Conservation (phyloP, 2,113 vertebrate species). For the Stomatorhinus ivindoensis region DNA sequence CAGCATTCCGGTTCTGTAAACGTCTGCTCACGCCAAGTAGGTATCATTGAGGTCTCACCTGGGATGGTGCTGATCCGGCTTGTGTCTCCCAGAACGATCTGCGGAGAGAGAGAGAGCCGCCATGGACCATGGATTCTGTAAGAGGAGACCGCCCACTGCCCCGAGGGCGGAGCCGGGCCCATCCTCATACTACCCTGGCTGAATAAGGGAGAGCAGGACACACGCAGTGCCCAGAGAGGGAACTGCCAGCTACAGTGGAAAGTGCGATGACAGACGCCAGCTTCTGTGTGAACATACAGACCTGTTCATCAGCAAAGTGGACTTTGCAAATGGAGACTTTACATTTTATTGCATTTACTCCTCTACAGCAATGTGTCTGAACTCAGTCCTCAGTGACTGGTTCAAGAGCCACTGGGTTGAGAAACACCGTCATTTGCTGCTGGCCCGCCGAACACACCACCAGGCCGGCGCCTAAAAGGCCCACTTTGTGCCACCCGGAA, state of each 20-base stretch:
- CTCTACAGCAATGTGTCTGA: not conserved
- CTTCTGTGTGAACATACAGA: not conserved
- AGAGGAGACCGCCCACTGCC: not conserved
- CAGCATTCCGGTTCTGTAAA: too few relatives aligned
- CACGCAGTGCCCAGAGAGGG: not conserved
- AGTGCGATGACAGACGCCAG: not conserved
- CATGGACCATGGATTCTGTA: not conserved
- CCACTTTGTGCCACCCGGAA: not conserved
- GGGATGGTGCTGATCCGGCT: conserved; percentile 75
- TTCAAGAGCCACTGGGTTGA: not conserved
- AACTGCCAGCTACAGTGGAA: not conserved
- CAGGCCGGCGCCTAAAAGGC: not conserved
- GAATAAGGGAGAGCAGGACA: not conserved
- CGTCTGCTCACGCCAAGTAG: not conserved
- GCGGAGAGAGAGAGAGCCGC: conserved; percentile 33
- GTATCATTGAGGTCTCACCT: conserved; percentile 58
- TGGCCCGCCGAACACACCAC: accelerated
- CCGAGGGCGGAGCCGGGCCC: not conserved
- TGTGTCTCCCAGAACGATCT: conserved; percentile 73
- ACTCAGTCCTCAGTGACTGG: not conserved
- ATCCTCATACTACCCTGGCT: not conserved
- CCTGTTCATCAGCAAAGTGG: not conserved
- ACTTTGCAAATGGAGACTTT: not conserved
- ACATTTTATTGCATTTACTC: too few relatives aligned
- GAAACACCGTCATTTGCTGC: not conserved